Percentiles rank a stretch among this genome's conserved stretches.
phyloP scores from a whole-genome alignment of 1,140 invertebrate genomes.

The Chymomyza costata region DNA sequence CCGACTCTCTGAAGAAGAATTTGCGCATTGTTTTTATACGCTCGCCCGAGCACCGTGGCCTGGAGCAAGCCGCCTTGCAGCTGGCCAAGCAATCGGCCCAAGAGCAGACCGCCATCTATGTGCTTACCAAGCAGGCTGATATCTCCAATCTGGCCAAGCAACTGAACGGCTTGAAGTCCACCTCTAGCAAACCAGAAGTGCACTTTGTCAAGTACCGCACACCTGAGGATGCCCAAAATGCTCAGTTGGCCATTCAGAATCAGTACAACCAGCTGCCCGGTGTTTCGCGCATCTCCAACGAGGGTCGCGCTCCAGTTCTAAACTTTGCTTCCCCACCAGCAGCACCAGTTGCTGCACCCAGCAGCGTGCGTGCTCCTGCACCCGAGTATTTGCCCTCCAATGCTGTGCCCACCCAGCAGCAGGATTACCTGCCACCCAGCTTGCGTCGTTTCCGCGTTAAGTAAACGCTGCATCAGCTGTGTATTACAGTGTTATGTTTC shows the following conservation, averaged over 20 bases:
- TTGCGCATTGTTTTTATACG: conserved; percentile 92
- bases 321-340: conserved; percentile 46
- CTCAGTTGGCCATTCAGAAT: conserved; percentile 58
- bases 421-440: conserved; percentile 58
- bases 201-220: conserved; percentile 64
- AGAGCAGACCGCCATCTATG: conserved; percentile 85
- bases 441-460: conserved; percentile 59
- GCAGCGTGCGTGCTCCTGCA: conserved; percentile 9
- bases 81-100: conserved; percentile 77
- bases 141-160: conserved; percentile 52
- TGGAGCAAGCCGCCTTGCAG: conserved; percentile 80
- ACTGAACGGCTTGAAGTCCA: conserved; percentile 51
- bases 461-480: conserved; percentile 19
- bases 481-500: conserved; percentile 51
- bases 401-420: conserved; percentile 32
- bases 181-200: conserved; percentile 55
- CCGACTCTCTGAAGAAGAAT: conserved; percentile 82
- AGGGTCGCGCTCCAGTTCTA: conserved; percentile 56
- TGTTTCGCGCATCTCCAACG: conserved; percentile 53
- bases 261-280: conserved; percentile 61
- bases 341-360: background rate
- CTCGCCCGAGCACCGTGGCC: conserved; percentile 79
- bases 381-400: conserved; percentile 49
- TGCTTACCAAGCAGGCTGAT: conserved; percentile 82
- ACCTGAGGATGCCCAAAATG: conserved; percentile 56